phyloP scores from a whole-genome alignment of 2,888 invertebrate species.

The Luperina testacea region DNA sequence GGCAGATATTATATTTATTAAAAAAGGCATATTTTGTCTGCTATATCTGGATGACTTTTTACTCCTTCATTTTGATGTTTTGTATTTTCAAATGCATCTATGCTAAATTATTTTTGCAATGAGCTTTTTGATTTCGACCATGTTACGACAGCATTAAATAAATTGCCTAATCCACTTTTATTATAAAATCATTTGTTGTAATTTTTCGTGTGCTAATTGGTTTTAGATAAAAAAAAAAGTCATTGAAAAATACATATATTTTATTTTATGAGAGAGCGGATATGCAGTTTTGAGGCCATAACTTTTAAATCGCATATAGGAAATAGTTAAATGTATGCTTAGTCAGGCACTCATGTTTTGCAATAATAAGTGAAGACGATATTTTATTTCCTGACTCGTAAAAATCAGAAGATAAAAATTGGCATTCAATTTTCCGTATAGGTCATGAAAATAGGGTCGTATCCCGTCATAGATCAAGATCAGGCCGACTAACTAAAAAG shows the following conservation, averaged over 20 bases:
- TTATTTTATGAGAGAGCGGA: constrained; percentile 27
- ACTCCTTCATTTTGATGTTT: neutral
- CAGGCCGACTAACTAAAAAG: neutral
- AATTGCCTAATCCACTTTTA: neutral
- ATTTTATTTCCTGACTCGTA: constrained; percentile 9
- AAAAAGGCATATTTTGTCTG: neutral
- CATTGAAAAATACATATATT: constrained; percentile 32
- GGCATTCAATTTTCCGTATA: neutral
- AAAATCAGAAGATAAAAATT: constrained; percentile 4
- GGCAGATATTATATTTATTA: neutral
- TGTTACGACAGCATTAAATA: constrained; percentile 1
- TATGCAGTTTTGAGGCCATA: constrained; percentile 48
- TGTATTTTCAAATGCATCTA: neutral
- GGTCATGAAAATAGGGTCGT: neutral
- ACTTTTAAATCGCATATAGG: constrained; percentile 29
- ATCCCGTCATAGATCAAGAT: neutral
- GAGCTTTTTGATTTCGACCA: neutral
- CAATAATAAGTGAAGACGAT: constrained; percentile 10
- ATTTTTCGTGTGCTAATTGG: constrained; percentile 28
- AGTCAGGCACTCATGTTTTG: constrained; percentile 18
- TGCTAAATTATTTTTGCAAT: neutral
- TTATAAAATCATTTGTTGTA: constrained; percentile 4
- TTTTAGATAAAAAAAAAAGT: constrained; percentile 17
- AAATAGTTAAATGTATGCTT: constrained; percentile 33
- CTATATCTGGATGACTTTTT: neutral